Percentiles rank a stretch among this genome's conserved stretches.
These are phyloP conservation scores for Crossocerus cetratus DNA, from an alignment of 2,888 invertebrate genomes.

Conservation along the genomic window DNA sequence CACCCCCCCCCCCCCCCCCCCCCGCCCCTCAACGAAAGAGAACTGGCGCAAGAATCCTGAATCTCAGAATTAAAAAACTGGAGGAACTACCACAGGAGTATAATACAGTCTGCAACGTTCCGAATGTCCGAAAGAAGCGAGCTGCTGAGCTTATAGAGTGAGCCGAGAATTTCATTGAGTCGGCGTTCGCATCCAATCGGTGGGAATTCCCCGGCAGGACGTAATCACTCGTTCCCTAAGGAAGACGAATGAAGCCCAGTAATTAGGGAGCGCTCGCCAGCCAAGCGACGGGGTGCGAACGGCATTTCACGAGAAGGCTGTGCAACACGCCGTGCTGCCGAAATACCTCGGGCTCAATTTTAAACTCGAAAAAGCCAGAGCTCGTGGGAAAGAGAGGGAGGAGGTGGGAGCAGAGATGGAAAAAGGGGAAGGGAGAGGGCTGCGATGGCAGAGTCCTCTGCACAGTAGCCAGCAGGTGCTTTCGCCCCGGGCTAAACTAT, in stretches of 20 bases:
- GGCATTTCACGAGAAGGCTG: slow-evolving; percentile 23
- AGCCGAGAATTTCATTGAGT: background rate
- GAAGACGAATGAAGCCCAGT: slow-evolving; percentile 71
- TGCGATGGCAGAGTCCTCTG: no score
- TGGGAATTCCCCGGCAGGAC: slow-evolving; percentile 50
- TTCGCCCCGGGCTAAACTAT: no score
- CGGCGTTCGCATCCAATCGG: slow-evolving; percentile 39
- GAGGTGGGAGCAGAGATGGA: no score
- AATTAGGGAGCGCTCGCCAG: slow-evolving; percentile 65
- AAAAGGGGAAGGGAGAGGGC: background rate
- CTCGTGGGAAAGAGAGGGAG: background rate
- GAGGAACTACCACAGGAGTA: no score
- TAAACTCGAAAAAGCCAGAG: slow-evolving; percentile 23
- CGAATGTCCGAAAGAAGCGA: no score
- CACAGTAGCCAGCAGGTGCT: no score
- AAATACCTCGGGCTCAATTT: slow-evolving; percentile 40
- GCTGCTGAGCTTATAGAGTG: no score
- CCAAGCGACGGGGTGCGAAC: slow-evolving; percentile 29
- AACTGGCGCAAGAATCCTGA: no score
- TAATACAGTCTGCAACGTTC: no score
- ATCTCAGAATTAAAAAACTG: no score
- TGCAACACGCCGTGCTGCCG: background rate
- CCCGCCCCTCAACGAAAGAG: no score
- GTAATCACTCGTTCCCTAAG: slow-evolving; percentile 70
- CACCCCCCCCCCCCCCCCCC: no score